Base-by-base conservation (phyloP, 2,888 invertebrate genomes). In the Hydriomena furcata region DNA sequence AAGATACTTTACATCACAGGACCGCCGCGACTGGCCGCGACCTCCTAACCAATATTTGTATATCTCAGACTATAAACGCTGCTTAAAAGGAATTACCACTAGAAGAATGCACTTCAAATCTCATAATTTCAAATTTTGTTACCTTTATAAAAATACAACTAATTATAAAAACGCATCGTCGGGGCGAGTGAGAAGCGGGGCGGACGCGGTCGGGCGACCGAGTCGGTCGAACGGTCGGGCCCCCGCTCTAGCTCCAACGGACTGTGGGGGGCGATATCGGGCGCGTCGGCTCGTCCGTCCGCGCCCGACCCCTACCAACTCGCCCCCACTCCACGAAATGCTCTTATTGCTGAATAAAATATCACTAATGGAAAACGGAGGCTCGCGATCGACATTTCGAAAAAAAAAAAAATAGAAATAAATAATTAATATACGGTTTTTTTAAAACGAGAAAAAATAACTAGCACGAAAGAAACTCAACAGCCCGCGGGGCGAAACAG, bases 291-390 rank as follows among this genome's bases (percentile, higher is more conserved):
- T 6, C 35, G 21, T 6, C 23, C 25, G 31, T 30, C 5, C 41
- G 44, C 27, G 27, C 5, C 13, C 10, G 1, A 36, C 7, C 28
- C 25, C 20, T 10, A 0, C 17, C 38, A 21, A 38, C 49, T 71
- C 52, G 40, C 34, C 50, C 51, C 47, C 27, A 10, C 70, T 73
- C 68, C 69, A 79, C 82, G 83, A 89, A 90, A 90, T 89, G 89
- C 89, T 86, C 84, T 84, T 90, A 91, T 91, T 90, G 90, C 90
- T 90, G 83, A 79, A 82, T 85, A 82, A 80, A 90, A 91, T 91
- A 91, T 91, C 91, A 91, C 91, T 88, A 87, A 77, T 86, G 86
- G 85, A 88, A 88, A 87, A 87, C 84, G 81, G 84, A 81, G 79
- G 85, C 82, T 83, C 82, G 81, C 79, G 76, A 77, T 77, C 79